Evolutionary conservation across 1,140 invertebrate species (phyloP), one percentile per base, ranked within the genome.

Genomic region (Diploscapter pachys): DNA sequence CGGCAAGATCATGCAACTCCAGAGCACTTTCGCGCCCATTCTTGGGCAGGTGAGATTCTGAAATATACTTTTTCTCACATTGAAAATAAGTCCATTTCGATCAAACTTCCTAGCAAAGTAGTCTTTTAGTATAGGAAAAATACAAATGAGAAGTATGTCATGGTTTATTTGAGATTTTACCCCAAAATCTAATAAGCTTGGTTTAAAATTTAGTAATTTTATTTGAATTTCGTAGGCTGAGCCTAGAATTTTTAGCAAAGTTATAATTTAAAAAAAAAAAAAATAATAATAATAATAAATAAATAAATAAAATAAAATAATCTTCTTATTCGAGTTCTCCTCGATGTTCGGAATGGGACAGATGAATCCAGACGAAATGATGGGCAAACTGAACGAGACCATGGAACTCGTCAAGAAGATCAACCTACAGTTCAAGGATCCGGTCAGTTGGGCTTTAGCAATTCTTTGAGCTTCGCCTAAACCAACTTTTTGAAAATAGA

Each of bases 351-450:
- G 95, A 9, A 89, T 95, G 82, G 90, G 90, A 66, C 93, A 96
- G 81, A 91, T 97, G 69, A 95, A 93, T 86, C 90, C 92, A 3
- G 95, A 98, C 85, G 91, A 91, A 68, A 91, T 98, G 84, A 93
- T 94, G 5, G 90, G 89, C 70, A 98, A 96, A 89, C 89, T 99
- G 86, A 95, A 98, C 86, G 95, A 98, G 84, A 94, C 98, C 90
- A 87, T 99, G 53, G 90, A 90, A 3, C 90, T 95, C 0, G 98
- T 99, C 79, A 90, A 90, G 82, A 93, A 96, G 90, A 93, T 99
- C 0, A 99, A 99, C 86, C 91, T 94, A 82, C 96, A 99, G 84
- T 99, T 99, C 85, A 92, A 92, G 85, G 91, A 99, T 89, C 92
- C 95, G 0, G 92, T 92, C 86, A 89, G 89, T 72, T 73, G 8